Evolutionary conservation across 2,888 invertebrate species (phyloP).

Genomic region (Eupithecia vulgata): DNA sequence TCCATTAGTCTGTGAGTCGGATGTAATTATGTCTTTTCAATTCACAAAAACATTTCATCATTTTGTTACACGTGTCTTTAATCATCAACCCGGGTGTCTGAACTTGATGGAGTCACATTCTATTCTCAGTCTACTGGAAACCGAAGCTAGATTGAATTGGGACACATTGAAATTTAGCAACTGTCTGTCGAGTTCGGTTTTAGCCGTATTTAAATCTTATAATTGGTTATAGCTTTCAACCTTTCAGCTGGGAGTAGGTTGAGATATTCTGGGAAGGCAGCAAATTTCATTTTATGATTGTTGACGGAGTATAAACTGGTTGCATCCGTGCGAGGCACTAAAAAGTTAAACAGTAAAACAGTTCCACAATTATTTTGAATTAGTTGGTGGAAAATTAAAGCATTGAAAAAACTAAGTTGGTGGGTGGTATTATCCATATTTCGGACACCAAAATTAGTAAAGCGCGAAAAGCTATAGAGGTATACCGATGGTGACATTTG

Average conservation of each 20-base stretch:
- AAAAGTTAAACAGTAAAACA: not conserved
- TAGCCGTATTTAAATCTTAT: slow-evolving; percentile 73
- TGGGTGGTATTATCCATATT: not conserved
- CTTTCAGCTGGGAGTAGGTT: slow-evolving; percentile 69
- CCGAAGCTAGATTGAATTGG: slow-evolving; percentile 74
- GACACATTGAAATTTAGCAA: slow-evolving; percentile 83
- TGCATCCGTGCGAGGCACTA: not conserved
- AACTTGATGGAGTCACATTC: slow-evolving; percentile 55
- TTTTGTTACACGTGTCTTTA: slow-evolving; percentile 45
- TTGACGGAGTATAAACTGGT: not conserved
- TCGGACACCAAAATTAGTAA: not conserved
- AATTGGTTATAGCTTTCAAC: slow-evolving; percentile 58
- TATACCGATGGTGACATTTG: not conserved
- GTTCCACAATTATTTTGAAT: slow-evolving; percentile 5
- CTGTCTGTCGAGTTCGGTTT: slow-evolving; percentile 69
- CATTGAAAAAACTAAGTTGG: too few species aligned
- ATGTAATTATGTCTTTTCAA: slow-evolving; percentile 44
- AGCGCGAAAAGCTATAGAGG: not conserved
- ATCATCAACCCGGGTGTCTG: slow-evolving; percentile 49
- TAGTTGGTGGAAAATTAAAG: too few species aligned
- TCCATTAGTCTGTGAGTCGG: slow-evolving; percentile 43
- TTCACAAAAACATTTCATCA: slow-evolving; percentile 41
- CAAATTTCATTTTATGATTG: slow-evolving; percentile 1
- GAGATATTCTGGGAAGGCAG: slow-evolving; percentile 14
- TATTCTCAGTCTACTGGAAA: slow-evolving; percentile 67